These are phyloP conservation scores for Lymantria monacha DNA, from an alignment of 2,888 invertebrate genomes.

Conservation along the genomic window DNA sequence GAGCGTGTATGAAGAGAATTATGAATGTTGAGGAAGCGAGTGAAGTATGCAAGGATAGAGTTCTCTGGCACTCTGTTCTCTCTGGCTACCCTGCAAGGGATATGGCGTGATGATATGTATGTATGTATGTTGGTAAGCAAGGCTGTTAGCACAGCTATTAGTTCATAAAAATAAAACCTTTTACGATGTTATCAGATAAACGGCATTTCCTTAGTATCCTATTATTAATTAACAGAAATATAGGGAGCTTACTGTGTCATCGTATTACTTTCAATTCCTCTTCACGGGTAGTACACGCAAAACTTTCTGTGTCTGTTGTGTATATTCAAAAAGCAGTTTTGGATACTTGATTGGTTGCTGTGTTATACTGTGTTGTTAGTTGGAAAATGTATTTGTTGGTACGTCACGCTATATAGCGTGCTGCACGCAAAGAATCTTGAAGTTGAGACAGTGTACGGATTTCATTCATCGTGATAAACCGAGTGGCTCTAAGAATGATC, in stretches of 20 bases:
- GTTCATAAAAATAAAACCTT: conserved; percentile 11
- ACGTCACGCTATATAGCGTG: conserved; percentile 55
- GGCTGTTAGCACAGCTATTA: too few species aligned
- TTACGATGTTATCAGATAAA: conserved; percentile 14
- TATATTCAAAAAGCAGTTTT: neutral
- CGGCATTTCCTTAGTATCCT: conserved; percentile 11
- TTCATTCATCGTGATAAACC: conserved; percentile 47
- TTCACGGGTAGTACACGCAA: conserved; percentile 5
- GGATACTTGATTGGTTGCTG: neutral
- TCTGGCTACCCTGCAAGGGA: too few species aligned
- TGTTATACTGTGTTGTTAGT: conserved; percentile 12
- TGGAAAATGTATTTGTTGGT: conserved; percentile 21
- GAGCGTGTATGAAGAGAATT: too few species aligned
- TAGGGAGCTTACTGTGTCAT: conserved; percentile 27
- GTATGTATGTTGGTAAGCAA: too few species aligned
- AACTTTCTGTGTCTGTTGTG: conserved; percentile 10
- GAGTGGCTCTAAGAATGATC: conserved; percentile 42
- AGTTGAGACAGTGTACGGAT: conserved; percentile 49
- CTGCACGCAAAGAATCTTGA: conserved; percentile 47
- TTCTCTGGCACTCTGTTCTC: too few species aligned
- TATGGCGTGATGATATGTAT: too few species aligned
- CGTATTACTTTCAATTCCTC: conserved; percentile 35
- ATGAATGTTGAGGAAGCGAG: too few species aligned
- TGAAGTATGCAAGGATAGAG: too few species aligned
- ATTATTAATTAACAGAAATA: conserved; percentile 29